phyloP scores from a whole-genome alignment of 2,888 invertebrate genomes.

The Caenorhabditis sp. region DNA sequence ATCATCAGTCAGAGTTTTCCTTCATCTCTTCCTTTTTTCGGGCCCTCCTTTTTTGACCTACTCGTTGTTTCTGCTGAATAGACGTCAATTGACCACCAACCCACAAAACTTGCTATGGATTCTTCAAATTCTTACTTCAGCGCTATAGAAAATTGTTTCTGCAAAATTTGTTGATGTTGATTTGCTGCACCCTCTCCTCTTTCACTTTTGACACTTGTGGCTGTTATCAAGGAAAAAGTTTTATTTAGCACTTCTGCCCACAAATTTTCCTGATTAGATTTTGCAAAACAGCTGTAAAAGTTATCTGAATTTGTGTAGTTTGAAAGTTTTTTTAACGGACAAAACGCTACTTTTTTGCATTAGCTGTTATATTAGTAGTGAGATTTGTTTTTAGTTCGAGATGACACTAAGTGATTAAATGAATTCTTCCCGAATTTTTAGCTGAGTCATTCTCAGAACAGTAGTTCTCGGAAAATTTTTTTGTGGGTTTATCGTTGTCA shows the following conservation, averaged over 20 bases:
- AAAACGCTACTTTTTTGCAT: neutral
- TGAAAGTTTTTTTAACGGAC: neutral
- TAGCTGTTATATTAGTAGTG: too few species aligned
- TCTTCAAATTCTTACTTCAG: neutral
- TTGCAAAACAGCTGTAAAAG: constrained; percentile 4
- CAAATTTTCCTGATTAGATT: neutral
- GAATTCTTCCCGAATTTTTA: too few species aligned
- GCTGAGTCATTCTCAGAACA: too few species aligned
- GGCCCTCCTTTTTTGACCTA: neutral
- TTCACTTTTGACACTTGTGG: neutral
- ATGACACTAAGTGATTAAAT: too few species aligned
- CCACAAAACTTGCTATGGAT: neutral
- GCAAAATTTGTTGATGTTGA: neutral
- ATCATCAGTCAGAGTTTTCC: constrained; percentile 28
- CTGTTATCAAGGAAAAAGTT: neutral
- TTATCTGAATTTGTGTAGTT: neutral
- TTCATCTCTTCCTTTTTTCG: too few species aligned
- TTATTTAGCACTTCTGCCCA: neutral
- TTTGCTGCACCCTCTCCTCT: neutral
- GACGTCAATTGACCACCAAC: constrained; percentile 29
- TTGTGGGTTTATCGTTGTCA: neutral
- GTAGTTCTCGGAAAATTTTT: too few species aligned
- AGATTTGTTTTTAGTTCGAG: too few species aligned
- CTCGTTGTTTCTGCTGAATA: constrained; percentile 12
- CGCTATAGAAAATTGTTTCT: neutral